Base-by-base conservation (phyloP, 2,888 invertebrate genomes). In the Xylophagus ater region DNA sequence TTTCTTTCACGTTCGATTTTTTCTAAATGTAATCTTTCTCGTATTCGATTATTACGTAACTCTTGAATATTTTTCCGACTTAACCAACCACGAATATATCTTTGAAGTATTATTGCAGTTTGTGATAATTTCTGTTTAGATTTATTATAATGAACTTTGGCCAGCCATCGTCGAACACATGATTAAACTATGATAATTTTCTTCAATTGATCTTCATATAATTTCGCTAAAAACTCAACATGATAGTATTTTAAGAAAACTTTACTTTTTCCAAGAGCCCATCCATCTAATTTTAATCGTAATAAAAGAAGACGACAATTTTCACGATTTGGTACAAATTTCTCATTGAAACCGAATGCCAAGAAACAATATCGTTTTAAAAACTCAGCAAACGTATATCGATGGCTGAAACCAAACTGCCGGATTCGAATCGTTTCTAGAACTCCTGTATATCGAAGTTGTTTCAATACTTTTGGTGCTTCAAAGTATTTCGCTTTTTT, bases 241-340 rank as follows among this genome's bases (percentile, higher is more conserved):
- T 85, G 84, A 56, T 84, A 84, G 58, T 86, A 85, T 57, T 84
- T 85, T 4, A 86, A 65, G 58, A 80, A 80, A 10, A 84, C 84
- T 67, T 84, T 85, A 0, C 80, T 79, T 54, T 79, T 79, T 25
- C 85, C 85, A 19, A 84, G 67, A 6, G 81, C 81, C 81, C 81
- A 85, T 19, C 82, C 80, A 49, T 81, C 79, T 72, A 85, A 74
- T 56, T 78, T 78, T 14, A 85, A 61, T 34, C 80, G 71, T 32
- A 80, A 57, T 26, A 85, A 63, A 12, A 85, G 61, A 10, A 75
- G 60, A 8, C 76, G 71, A 57, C 83, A 81, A 41, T 77, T 76
- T 51, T 82, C 81, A 34, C 76, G 73, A 50, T 72, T 76, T 3
- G 78, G 73, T 17, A 75, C 69, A 4, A 81, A 72, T 47, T 74